These are phyloP conservation scores for Australoheros scitulus DNA, from an alignment of 2,113 vertebrate genomes.

Conservation along the genomic window DNA sequence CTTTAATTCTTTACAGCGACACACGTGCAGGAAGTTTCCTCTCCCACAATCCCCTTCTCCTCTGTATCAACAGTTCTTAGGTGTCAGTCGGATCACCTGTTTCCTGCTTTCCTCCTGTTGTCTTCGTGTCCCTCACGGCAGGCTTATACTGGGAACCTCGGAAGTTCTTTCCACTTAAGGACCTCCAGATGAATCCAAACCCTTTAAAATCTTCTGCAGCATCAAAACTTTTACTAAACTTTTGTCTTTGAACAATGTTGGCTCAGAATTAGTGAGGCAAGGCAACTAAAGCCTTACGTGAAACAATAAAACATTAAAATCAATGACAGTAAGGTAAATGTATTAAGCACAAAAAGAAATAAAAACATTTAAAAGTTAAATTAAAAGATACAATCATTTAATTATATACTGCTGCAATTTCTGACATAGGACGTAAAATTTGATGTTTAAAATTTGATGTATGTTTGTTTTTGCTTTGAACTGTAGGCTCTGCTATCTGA, in stretches of 20 bases:
- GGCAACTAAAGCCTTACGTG: too few relatives aligned
- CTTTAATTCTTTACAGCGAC: conserved; percentile 1
- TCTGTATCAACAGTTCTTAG: conserved; percentile 15
- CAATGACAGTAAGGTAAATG: too few relatives aligned
- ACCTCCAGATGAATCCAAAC: background rate
- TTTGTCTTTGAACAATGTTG: background rate
- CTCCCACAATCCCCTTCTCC: conserved; percentile 22
- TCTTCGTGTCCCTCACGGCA: background rate
- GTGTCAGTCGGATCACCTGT: conserved; percentile 38
- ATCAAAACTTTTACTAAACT: background rate
- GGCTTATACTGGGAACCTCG: background rate
- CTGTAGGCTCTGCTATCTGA: too few relatives aligned
- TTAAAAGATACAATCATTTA: too few relatives aligned
- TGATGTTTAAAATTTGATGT: too few relatives aligned
- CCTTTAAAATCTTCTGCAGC: background rate
- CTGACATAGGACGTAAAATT: too few relatives aligned
- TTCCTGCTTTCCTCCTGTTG: conserved; percentile 35
- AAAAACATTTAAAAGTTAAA: too few relatives aligned
- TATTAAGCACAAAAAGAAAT: too few relatives aligned
- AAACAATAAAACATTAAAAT: too few relatives aligned
- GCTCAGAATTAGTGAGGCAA: background rate
- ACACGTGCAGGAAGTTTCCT: conserved; percentile 25
- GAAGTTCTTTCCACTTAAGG: background rate
- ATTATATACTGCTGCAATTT: too few relatives aligned
- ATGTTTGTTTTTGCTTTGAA: too few relatives aligned